phyloP scores from a whole-genome alignment of 2,113 vertebrate species.

The Grallaria varia region DNA sequence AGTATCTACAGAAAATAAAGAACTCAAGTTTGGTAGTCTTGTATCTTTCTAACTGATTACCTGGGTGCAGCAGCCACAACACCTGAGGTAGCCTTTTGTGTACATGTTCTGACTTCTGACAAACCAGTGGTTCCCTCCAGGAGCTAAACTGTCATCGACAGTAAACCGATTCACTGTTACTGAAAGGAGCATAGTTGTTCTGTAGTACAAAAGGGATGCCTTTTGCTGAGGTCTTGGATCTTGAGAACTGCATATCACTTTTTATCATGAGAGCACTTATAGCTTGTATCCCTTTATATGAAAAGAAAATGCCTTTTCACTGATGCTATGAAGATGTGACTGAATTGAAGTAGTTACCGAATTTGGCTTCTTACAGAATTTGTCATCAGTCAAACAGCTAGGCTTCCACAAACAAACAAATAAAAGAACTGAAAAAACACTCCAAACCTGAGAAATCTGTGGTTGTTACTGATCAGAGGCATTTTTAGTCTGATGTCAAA shows the following conservation, averaged over 20 bases:
- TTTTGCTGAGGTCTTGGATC: background rate
- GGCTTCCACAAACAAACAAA: background rate
- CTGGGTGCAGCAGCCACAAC: background rate
- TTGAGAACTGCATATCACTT: background rate
- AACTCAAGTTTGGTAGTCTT: background rate
- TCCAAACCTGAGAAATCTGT: background rate
- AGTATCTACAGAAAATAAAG: background rate
- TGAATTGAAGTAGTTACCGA: background rate
- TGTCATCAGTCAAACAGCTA: background rate
- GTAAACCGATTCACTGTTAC: background rate
- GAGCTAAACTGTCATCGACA: background rate
- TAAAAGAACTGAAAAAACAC: fast-evolving
- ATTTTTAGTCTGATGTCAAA: background rate
- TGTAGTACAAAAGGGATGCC: background rate
- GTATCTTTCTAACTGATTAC: background rate
- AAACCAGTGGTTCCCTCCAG: background rate
- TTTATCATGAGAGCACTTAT: background rate
- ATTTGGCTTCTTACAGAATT: background rate
- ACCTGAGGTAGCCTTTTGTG: background rate
- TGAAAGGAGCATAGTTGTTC: background rate
- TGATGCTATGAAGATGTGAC: background rate
- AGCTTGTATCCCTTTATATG: background rate
- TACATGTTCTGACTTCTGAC: background rate
- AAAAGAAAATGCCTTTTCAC: background rate
- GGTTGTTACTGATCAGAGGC: fast-evolving